These are phyloP conservation scores for Helostoma temminkii DNA, from an alignment of 2,797 vertebrate genomes.

Conservation along the genomic window DNA sequence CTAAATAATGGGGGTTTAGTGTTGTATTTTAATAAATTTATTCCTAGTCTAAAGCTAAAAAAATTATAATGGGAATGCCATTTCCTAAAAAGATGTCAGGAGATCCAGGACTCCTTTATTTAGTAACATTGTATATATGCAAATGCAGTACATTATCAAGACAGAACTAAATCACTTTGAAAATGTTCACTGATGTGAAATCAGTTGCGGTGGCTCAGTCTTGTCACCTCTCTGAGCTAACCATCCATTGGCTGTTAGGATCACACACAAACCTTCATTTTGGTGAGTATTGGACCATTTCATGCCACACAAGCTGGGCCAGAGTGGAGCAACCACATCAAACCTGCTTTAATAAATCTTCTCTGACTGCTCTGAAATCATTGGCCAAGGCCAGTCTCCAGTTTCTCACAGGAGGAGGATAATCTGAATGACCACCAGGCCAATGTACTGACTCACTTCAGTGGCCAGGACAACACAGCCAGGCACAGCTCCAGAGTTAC, in stretches of 20 bases:
- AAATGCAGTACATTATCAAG: background rate
- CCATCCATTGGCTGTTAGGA: background rate
- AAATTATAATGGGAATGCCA: too few species aligned
- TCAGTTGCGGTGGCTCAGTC: background rate
- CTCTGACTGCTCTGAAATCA: constrained; percentile 32
- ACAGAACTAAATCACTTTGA: background rate
- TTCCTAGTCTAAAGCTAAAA: too few species aligned
- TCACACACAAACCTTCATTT: constrained; percentile 17
- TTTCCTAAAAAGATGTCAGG: too few species aligned
- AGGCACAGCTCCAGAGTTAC: constrained; percentile 14
- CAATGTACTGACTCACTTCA: constrained; percentile 30
- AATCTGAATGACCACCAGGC: constrained; percentile 32
- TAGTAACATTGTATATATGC: too few species aligned
- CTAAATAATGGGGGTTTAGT: too few species aligned
- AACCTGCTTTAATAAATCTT: constrained; percentile 39
- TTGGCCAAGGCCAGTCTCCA: constrained; percentile 26
- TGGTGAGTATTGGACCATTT: constrained; percentile 31
- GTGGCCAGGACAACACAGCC: background rate
- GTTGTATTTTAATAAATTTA: too few species aligned
- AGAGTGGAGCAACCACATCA: constrained; percentile 21
- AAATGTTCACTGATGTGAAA: constrained; percentile 6
- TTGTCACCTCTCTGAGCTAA: background rate
- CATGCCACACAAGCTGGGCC: background rate
- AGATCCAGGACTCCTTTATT: too few species aligned
- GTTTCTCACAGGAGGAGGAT: constrained; percentile 24